Percentiles rank a stretch among this genome's conserved stretches.
Evolutionary conservation across 2,113 vertebrate genomes (phyloP).

Genomic region (Cyrtonyx montezumae): DNA sequence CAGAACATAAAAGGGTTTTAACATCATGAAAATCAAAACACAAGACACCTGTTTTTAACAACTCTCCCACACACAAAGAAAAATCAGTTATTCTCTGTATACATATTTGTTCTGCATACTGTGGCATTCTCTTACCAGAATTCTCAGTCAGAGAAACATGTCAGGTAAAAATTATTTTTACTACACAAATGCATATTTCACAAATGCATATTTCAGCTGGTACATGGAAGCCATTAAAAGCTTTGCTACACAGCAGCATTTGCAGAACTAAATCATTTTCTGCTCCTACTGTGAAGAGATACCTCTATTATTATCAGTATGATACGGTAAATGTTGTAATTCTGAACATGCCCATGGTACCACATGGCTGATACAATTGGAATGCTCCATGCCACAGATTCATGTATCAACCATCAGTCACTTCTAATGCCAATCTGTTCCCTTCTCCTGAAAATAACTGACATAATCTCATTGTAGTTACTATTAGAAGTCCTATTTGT

Average conservation of each 20-base stretch:
- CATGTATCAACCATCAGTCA: not conserved
- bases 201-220: accelerated
- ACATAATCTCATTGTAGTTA: not conserved
- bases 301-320: not conserved
- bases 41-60: accelerated
- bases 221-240: not conserved
- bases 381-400: not conserved
- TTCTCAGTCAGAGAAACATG: not conserved
- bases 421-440: not conserved
- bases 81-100: accelerated
- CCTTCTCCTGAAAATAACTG: not conserved
- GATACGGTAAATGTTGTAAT: not conserved
- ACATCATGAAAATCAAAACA: not conserved
- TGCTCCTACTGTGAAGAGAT: not conserved
- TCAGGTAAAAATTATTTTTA: not conserved
- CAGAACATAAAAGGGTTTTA: not conserved
- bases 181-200: not conserved
- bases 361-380: not conserved
- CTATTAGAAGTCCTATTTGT: not conserved
- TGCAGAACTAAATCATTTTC: not conserved
- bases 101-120: not conserved
- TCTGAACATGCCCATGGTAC: not conserved
- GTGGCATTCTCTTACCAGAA: not conserved
- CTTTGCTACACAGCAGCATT: not conserved
- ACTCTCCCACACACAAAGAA: not conserved